These are phyloP conservation scores for Tychaedon coryphoeus DNA, from an alignment of 2,113 vertebrate genomes.

Conservation along the genomic window DNA sequence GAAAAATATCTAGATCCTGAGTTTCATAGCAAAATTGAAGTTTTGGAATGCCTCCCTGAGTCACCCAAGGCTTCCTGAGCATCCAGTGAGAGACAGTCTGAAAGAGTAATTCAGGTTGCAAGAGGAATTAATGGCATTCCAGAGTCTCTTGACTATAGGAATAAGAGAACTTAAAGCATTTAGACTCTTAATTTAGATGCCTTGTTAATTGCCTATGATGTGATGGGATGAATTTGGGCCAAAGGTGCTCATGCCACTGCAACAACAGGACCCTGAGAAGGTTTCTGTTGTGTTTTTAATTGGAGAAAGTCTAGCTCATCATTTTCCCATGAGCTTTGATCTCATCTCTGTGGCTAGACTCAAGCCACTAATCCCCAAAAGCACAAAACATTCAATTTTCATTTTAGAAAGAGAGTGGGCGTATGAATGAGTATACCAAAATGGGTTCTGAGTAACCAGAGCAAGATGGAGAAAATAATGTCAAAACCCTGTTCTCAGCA, in stretches of 20 bases:
- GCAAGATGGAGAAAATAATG: neutral
- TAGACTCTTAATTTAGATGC: neutral
- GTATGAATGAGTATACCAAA: neutral
- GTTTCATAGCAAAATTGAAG: neutral
- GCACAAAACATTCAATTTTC: neutral
- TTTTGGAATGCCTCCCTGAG: neutral
- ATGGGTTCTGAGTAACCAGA: neutral
- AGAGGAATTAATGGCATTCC: neutral
- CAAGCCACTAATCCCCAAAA: slow-evolving; percentile 16
- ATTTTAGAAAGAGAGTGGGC: neutral
- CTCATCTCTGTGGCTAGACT: neutral
- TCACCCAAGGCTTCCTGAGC: neutral
- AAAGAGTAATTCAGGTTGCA: neutral
- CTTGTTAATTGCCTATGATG: neutral
- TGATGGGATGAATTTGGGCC: neutral
- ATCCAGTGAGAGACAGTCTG: neutral
- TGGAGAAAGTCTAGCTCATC: neutral
- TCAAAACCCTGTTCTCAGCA: neutral
- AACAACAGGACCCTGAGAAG: neutral
- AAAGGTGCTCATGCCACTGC: neutral
- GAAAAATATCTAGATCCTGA: neutral
- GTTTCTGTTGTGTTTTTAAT: neutral
- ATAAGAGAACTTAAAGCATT: neutral
- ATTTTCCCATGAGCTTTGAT: slow-evolving; percentile 13
- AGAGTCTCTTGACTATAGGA: neutral